Conservation (phyloP, 1,140 invertebrate genomes). For the Anagrus nilaparvatae region DNA sequence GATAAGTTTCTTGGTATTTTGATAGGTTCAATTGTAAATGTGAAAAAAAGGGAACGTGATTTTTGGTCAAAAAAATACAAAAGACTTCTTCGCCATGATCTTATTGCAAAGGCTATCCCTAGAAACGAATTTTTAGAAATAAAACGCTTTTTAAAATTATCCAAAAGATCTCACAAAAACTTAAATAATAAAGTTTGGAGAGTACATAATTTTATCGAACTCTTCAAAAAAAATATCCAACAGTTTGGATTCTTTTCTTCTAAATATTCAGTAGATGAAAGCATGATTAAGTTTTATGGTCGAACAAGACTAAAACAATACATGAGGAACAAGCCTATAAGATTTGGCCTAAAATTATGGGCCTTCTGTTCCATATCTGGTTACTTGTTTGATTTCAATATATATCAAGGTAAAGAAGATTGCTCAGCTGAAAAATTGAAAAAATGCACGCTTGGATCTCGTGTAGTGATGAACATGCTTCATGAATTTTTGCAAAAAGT, state of each 20-base stretch:
- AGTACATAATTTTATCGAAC: not conserved
- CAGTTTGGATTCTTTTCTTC: not conserved
- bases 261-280: not conserved
- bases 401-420: not conserved
- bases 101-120: no score
- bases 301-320: not conserved
- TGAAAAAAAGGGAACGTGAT: no score
- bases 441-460: slow-evolving; percentile 6
- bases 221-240: not conserved
- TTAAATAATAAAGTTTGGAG: slow-evolving; percentile 2
- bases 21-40: no score
- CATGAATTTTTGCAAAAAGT: no score
- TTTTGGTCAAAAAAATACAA: no score
- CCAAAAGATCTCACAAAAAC: no score
- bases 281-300: not conserved
- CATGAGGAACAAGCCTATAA: slow-evolving; percentile 1
- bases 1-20: no score
- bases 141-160: no score
- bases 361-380: not conserved
- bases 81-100: no score
- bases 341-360: not conserved
- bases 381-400: slow-evolving; percentile 1
- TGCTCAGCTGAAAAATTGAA: not conserved
- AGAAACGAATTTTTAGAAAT: no score
- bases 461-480: slow-evolving; percentile 5